A percentile compares a stretch with the other conserved stretches of the same genome.
Conservation (phyloP, 2,888 invertebrate species). For the Hypena proboscidalis region DNA sequence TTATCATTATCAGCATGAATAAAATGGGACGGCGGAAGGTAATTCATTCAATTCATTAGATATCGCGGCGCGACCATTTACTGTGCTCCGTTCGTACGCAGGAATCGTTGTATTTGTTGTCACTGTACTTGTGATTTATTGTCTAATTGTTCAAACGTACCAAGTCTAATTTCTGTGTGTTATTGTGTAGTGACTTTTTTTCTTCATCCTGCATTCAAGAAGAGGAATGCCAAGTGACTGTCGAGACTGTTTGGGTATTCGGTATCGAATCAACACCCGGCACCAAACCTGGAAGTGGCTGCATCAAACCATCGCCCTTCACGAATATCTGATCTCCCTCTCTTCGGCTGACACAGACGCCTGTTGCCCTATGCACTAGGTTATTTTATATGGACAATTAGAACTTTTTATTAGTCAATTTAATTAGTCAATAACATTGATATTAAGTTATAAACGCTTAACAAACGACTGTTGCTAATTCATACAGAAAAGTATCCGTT, state of each 20-base stretch:
- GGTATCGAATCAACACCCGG: constrained; percentile 94
- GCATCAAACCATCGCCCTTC: constrained; percentile 94
- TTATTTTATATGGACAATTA: constrained; percentile 53
- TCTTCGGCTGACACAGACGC: constrained; percentile 90
- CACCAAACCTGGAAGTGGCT: constrained; percentile 98
- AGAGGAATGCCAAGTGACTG: constrained; percentile 88
- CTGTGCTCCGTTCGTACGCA: constrained; percentile 26
- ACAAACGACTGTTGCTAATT: constrained; percentile 62
- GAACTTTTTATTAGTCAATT: constrained; percentile 54
- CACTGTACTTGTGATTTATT: constrained; percentile 34
- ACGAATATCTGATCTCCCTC: constrained; percentile 94
- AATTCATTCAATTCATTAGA: constrained; percentile 67
- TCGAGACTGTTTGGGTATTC: constrained; percentile 94
- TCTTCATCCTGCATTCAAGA: constrained; percentile 81
- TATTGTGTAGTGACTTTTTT: constrained; percentile 73
- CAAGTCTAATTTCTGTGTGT: constrained; percentile 50
- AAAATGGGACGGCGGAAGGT: constrained; percentile 76
- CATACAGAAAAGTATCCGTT: constrained; percentile 83
- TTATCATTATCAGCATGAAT: constrained; percentile 79
- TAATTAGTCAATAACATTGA: constrained; percentile 44
- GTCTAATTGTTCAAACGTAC: constrained; percentile 23
- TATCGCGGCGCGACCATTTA: constrained; percentile 60
- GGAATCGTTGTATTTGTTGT: constrained; percentile 19
- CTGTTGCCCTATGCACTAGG: constrained; percentile 64
- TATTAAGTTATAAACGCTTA: constrained; percentile 65